phyloP scores from a whole-genome alignment of 2,113 vertebrate genomes.

The Stegastes partitus region DNA sequence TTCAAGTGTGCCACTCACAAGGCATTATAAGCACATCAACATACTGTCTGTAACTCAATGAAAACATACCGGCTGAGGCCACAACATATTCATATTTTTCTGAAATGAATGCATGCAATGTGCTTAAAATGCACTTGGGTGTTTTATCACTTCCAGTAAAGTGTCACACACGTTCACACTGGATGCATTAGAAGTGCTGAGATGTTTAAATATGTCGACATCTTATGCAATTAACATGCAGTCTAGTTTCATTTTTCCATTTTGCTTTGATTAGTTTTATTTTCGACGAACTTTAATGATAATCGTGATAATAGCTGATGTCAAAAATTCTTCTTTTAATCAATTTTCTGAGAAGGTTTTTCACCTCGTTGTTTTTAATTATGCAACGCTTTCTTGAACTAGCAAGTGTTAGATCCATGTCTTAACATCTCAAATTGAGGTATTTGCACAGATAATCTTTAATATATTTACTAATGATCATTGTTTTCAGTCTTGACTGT shows the following conservation, averaged over 20 bases:
- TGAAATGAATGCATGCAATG: constrained; percentile 41
- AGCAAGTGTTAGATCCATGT: constrained; percentile 61
- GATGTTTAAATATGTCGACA: constrained; percentile 20
- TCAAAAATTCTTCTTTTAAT: constrained; percentile 46
- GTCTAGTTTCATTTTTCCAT: constrained; percentile 10
- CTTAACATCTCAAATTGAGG: constrained; percentile 76
- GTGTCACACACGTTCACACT: constrained; percentile 14
- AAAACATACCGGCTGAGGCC: background rate
- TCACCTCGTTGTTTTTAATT: constrained; percentile 30
- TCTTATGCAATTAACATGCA: constrained; percentile 37
- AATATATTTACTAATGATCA: constrained; percentile 54
- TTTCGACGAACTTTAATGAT: constrained; percentile 21
- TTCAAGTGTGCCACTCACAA: constrained; percentile 12
- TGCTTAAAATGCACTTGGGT: constrained; percentile 54
- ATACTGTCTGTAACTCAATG: constrained; percentile 1
- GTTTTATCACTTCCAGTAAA: constrained; percentile 28
- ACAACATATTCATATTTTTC: background rate
- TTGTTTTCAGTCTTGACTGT: constrained; percentile 50
- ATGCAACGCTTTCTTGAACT: constrained; percentile 52
- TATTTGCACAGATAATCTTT: constrained; percentile 80
- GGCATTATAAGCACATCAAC: constrained; percentile 44
- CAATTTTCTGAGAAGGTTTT: constrained; percentile 32
- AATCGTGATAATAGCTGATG: constrained; percentile 23
- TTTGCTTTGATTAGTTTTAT: constrained; percentile 13
- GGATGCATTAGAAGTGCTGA: constrained; percentile 18